Percentiles rank a stretch among this genome's conserved stretches.
Evolutionary conservation across 2,888 invertebrate genomes (phyloP).

Genomic region (Lacanobia oleracea): DNA sequence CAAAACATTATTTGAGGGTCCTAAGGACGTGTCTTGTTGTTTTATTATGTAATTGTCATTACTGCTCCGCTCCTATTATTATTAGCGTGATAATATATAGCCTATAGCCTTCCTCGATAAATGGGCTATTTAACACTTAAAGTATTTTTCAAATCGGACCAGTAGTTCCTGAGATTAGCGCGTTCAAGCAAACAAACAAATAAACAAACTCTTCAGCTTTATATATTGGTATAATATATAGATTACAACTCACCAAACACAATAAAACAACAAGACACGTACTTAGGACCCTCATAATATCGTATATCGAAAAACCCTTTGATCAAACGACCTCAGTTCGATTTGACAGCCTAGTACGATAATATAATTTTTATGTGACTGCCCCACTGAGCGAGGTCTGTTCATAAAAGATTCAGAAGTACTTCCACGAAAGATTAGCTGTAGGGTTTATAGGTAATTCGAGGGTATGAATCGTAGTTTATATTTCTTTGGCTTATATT

Average conservation of each 20-base stretch:
- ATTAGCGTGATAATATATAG: no score
- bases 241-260: not conserved
- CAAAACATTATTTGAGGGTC: no score
- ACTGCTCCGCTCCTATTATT: no score
- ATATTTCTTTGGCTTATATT: not conserved
- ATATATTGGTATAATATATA: no score
- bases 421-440: conserved; percentile 9
- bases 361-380: conserved; percentile 38
- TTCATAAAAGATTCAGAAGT: conserved; percentile 43
- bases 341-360: conserved; percentile 26
- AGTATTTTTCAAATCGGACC: no score
- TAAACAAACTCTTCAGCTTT: no score
- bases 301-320: conserved; percentile 38
- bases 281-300: conserved; percentile 1
- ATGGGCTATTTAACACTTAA: no score
- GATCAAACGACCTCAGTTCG: conserved; percentile 11
- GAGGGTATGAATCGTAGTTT: not conserved
- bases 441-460: conserved; percentile 8
- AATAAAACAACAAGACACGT: conserved; percentile 14
- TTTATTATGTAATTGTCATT: no score
- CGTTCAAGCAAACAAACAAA: no score
- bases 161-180: no score
- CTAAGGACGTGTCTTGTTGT: no score
- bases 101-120: no score
- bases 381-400: conserved; percentile 9